Evolutionary conservation across 2,797 vertebrate genomes (phyloP), one percentile per base, ranked within the genome.

Genomic region (Sebastes taczanowskii): DNA sequence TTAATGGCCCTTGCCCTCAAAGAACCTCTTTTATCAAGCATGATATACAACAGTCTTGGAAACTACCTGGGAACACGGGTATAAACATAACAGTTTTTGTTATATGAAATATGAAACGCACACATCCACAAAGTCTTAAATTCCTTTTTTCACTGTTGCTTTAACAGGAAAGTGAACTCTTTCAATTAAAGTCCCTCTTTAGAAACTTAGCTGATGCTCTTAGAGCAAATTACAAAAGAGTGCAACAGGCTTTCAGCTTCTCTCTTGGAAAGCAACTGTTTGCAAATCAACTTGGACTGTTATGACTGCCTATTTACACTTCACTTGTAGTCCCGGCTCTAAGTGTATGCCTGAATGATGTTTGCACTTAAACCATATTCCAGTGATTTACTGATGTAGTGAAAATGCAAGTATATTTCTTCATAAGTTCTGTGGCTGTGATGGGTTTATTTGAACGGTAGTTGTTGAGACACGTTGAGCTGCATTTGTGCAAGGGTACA

Each of bases 1-100:
- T 78, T 86, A 80, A 77, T 34, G 20, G 9, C 35, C 38, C 14
- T 59, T 77, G 69, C 77, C 42, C 68, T 83, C n/a, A 22, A 34
- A 66, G 8, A 64, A 27, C 23, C 49, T 55, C 22, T 52, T 71
- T 69, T 35, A 58, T 38, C 29, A 71, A 60, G 5, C 5, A 0
- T 22, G 16, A 32, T n/a, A 20, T 58, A 7, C 42, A 69, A 58
- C 9, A 5, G n/a, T 72, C n/a, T 22, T 29, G 27, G 14, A 49
- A 49, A 66, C 20, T 23, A 75, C 62, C 29, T 75, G 30, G 2
- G 3, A 56, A 38, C 22, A 58, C 22, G 4, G 29, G 13, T 18
- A 16, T 38, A 56, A 30, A 38, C 0, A 14, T 25, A 29, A 32
- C 56, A 22, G 14, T 18, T 61, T 58, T 53, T 56, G 10, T 35